These are phyloP conservation scores for Ischnura elegans DNA, from an alignment of 2,888 invertebrate genomes.

Conservation along the genomic window DNA sequence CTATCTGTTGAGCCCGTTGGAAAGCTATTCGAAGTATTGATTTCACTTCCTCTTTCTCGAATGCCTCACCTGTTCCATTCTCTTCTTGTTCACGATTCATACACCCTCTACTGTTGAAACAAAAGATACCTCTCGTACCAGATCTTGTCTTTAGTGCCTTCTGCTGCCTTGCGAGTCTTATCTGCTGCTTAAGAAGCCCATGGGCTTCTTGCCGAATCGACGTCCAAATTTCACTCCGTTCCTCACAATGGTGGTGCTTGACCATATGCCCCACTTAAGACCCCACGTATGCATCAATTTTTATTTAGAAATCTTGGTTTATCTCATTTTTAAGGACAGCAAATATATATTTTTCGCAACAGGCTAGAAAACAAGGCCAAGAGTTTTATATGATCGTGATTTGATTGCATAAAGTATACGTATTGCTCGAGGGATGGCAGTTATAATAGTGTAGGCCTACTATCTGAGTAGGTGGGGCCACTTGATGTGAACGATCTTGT, in stretches of 20 bases:
- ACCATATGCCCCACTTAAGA: conserved; percentile 58
- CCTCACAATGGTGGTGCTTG: conserved; percentile 46
- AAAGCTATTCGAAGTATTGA: conserved; percentile 45
- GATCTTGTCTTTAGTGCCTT: conserved; percentile 61
- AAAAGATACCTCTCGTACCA: conserved; percentile 17
- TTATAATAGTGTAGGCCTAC: not conserved
- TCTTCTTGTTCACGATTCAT: conserved; percentile 46
- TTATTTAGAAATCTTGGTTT: conserved; percentile 8
- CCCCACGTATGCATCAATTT: conserved; percentile 50
- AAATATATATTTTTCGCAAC: conserved; percentile 57
- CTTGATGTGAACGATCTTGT: not conserved
- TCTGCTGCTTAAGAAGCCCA: conserved; percentile 43
- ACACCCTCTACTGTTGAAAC: conserved; percentile 33
- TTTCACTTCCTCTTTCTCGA: conserved; percentile 49
- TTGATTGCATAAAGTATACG: not conserved
- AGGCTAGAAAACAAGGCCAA: conserved; percentile 46
- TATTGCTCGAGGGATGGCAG: not conserved
- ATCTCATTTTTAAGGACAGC: conserved; percentile 44
- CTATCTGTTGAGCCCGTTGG: not conserved
- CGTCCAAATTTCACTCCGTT: conserved; percentile 52
- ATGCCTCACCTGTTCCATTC: conserved; percentile 56
- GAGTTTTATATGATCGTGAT: conserved; percentile 11
- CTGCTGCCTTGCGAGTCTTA: conserved; percentile 49
- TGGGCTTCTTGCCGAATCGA: conserved; percentile 37
- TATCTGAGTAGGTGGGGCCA: conserved; percentile 28